phyloP scores from a whole-genome alignment of 2,113 vertebrate genomes.

The Halichoerus grypus region DNA sequence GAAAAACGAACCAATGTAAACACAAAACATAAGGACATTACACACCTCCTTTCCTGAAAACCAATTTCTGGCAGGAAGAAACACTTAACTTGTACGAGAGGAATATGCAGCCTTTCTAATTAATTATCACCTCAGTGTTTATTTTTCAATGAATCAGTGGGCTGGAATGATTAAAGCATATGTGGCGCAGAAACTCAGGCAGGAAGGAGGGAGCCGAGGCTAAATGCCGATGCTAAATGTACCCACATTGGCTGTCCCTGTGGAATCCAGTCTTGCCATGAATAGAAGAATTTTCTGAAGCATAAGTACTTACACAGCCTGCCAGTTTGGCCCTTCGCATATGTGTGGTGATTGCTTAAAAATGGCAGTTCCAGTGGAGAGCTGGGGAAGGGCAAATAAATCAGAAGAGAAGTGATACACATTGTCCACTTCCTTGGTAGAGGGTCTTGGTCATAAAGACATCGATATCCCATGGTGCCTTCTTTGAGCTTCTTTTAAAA shows the following conservation, averaged over 20 bases:
- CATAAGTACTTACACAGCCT: not conserved
- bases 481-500: not conserved
- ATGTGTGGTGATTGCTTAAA: not conserved
- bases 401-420: not conserved
- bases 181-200: not conserved
- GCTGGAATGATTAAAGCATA: slow-evolving; percentile 58
- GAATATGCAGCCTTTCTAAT: slow-evolving; percentile 70
- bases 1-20: slow-evolving; percentile 66
- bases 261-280: not conserved
- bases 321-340: not conserved
- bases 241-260: not conserved
- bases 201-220: not conserved
- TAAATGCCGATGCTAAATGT: not conserved
- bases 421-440: not conserved
- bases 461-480: not conserved
- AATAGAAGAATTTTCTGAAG: slow-evolving; percentile 16
- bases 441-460: not conserved
- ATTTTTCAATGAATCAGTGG: slow-evolving; percentile 65
- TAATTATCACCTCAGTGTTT: slow-evolving; percentile 79
- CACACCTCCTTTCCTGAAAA: slow-evolving; percentile 17
- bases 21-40: not conserved
- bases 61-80: slow-evolving; percentile 57
- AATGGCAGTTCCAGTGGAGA: slow-evolving; percentile 49
- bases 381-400: not conserved
- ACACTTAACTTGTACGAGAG: slow-evolving; percentile 21